Conservation (phyloP, 2,888 invertebrate genomes). For the Catocala fraxini region DNA sequence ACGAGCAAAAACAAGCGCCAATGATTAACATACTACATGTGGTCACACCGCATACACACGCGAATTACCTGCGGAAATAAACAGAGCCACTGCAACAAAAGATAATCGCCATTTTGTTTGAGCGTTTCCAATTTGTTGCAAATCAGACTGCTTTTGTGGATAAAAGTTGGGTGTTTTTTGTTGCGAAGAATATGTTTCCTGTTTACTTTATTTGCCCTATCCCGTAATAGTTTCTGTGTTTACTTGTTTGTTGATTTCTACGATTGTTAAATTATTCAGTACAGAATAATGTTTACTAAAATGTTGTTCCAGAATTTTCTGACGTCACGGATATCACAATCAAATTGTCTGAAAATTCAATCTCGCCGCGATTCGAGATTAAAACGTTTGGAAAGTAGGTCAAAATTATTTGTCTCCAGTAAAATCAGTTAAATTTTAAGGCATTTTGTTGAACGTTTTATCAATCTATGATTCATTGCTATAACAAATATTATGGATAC, state of each 20-base stretch:
- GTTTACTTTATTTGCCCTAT: not conserved
- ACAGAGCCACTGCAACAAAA: slow-evolving; percentile 39
- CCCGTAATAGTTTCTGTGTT: not conserved
- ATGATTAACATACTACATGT: slow-evolving; percentile 39
- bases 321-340: no score
- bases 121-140: slow-evolving; percentile 45
- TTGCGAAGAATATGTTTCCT: not conserved
- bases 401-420: no score
- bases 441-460: no score
- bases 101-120: slow-evolving; percentile 47
- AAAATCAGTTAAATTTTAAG: no score
- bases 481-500: no score
- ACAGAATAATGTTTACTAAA: no score
- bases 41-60: slow-evolving; percentile 16
- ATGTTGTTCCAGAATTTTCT: no score
- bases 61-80: slow-evolving; percentile 43
- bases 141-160: slow-evolving; percentile 37
- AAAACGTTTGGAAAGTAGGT: no score
- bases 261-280: no score
- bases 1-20: slow-evolving; percentile 10
- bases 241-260: not conserved
- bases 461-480: no score
- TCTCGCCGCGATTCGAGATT: no score
- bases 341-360: no score
- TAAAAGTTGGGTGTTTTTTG: slow-evolving; percentile 20